Conservation (phyloP, 2,797 vertebrate genomes). For the Sebastiscus tertius region DNA sequence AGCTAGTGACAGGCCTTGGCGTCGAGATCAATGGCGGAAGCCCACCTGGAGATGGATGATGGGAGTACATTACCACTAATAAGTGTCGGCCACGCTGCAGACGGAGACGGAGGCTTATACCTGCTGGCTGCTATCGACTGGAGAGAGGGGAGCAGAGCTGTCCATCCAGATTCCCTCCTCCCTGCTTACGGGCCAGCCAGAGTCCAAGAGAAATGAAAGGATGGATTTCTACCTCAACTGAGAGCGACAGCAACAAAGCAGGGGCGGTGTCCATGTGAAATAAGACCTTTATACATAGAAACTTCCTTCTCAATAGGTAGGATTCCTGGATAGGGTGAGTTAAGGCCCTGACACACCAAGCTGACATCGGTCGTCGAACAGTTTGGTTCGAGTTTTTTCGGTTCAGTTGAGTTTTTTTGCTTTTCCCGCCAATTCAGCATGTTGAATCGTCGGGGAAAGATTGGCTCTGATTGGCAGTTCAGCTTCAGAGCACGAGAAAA, state of each 20-base stretch:
- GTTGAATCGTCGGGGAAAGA: no score
- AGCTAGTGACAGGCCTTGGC: conserved; percentile 53
- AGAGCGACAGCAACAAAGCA: conserved; percentile 10
- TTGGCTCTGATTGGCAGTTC: no score
- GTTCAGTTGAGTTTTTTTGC: no score
- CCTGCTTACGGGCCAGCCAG: conserved; percentile 15
- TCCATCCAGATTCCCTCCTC: conserved; percentile 46
- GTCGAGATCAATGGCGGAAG: conserved; percentile 73
- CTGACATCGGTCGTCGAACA: no score
- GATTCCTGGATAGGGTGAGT: background rate
- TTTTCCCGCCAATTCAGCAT: no score
- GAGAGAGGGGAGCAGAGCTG: conserved; percentile 49
- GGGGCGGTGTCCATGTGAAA: background rate
- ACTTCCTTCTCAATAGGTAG: background rate
- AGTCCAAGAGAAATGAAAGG: conserved; percentile 30
- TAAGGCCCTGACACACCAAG: no score
- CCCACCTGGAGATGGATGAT: conserved; percentile 79
- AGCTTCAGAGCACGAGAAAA: no score
- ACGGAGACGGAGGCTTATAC: conserved; percentile 54
- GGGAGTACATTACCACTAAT: conserved; percentile 76
- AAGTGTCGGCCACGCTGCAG: conserved; percentile 68
- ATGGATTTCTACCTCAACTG: background rate
- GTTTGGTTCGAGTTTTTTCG: no score
- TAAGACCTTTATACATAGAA: background rate
- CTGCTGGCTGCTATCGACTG: conserved; percentile 76